Base-by-base conservation (phyloP, 1,140 invertebrate species). In the Camponotus vicinus region DNA sequence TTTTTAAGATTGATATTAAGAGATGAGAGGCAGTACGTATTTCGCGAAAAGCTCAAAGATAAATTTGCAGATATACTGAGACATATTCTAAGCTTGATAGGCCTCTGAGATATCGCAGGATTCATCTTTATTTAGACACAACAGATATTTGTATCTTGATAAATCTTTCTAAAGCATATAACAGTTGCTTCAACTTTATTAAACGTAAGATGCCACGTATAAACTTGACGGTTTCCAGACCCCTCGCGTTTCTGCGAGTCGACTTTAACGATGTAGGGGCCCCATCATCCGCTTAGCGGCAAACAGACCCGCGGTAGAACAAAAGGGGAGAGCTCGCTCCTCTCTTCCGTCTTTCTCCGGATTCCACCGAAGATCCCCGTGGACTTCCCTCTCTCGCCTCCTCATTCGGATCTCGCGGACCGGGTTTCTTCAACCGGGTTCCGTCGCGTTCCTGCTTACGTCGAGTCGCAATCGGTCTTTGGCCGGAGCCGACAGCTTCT, bases 381-480 rank as follows among this genome's bases (percentile, higher is more conserved):
- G 70, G 59, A 89, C 64, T 88, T 86, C 76, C 87, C 86, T 77
- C 75, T 27, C 37, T 52, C 87, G 87, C 40, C 27, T 27, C 27
- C 27, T 52, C 57, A 45, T 70, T 21, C 45, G n/a, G 45, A 27
- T 49, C 27, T 27, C 40, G 2, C 18, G 64, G 34, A 13, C 40
- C 13, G 18, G 59, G 40, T 88, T 90, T 88, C 86, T 85, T 86
- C 84, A 45, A 57, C 40, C 27, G 27, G 27, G n/a, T 79, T 73
- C 21, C 49, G 15, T 45, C 76, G 52, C 84, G 71, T 69, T 82
- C 42, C 63, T 40, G 40, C 66, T 32, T 78, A 90, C 85, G 85
- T 82, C 79, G 84, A 85, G 88, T 90, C 83, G 89, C 89, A 84
- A 92, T 91, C 86, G 90, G 77, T 92, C 89, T 92, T 91, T 91